Evolutionary conservation across 2,113 vertebrate species (phyloP).

Genomic region (Anolis sagrei): DNA sequence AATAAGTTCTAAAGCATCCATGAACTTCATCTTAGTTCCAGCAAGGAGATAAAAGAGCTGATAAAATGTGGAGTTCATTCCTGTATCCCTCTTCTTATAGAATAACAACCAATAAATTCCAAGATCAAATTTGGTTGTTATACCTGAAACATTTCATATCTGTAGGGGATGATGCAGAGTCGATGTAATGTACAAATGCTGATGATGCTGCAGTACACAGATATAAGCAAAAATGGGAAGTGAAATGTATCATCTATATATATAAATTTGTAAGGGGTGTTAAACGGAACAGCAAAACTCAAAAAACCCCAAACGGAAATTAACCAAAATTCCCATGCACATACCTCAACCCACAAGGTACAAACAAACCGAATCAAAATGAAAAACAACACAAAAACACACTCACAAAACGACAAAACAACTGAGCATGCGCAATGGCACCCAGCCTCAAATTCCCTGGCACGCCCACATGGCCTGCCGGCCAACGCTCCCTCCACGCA

Average conservation of each 20-base stretch:
- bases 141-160: constrained; percentile 7
- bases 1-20: neutral
- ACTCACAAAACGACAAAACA: no score
- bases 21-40: neutral
- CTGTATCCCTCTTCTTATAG: neutral
- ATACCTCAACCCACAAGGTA: no score
- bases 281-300: no score
- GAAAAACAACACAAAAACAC: no score
- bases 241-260: neutral
- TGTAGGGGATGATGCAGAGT: neutral
- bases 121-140: neutral
- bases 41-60: constrained; percentile 10
- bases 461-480: no score
- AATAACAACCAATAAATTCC: neutral
- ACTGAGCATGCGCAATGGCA: no score
- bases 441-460: no score
- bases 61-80: constrained; percentile 20
- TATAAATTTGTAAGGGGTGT: no score
- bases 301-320: no score
- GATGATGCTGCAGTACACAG: neutral
- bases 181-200: neutral
- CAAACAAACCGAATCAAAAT: no score
- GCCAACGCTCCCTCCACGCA: no score
- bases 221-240: neutral
- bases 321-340: no score